Evolutionary conservation across 2,888 invertebrate species (phyloP), one percentile per base, ranked within the genome.

Genomic region (Dryocosmus kuriphilus): DNA sequence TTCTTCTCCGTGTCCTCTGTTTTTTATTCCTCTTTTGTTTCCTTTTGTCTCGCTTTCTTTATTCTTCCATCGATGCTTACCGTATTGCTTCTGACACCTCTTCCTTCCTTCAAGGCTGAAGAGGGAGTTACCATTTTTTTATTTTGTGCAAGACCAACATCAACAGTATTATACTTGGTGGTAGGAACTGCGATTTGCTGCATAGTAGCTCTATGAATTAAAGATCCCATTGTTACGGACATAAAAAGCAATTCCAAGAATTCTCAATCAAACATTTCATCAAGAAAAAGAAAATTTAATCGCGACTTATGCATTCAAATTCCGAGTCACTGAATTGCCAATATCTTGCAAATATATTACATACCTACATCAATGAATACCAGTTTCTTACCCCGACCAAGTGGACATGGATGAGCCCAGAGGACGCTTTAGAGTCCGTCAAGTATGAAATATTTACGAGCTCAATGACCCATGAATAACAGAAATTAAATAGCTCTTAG

Each of bases 401-500:
- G 41, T 41, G 5, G 41, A 16, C 41, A 16, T 41, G 16, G 11
- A 1, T 4, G 41, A 2, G n/a, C n/a, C 55, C n/a, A 55, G 22
- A 55, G 55, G 55, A 27, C 16, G 46, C n/a, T 71, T 9, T 8
- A 19, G 16, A 51, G 80, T 80, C 78, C 63, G 67, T 76, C 80
- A 79, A 79, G 79, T 80, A 81, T 80, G 77, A 81, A 81, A 79
- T 77, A 73, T 79, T 71, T 51, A 51, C 30, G 46, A 74, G 61
- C 81, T 79, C 83, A 81, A 80, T 83, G 80, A 80, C 74, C 83
- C 80, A 77, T 80, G 79, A 83, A 83, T 81, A 81, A 81, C 79
- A 81, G 78, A 81, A 79, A 83, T 83, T 81, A 81, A 83, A 83
- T 77, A 75, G 74, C 77, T 80, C 76, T 76, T 76, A 76, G 76